Conservation (phyloP, 2,888 invertebrate genomes). For the Chrysolina americana region DNA sequence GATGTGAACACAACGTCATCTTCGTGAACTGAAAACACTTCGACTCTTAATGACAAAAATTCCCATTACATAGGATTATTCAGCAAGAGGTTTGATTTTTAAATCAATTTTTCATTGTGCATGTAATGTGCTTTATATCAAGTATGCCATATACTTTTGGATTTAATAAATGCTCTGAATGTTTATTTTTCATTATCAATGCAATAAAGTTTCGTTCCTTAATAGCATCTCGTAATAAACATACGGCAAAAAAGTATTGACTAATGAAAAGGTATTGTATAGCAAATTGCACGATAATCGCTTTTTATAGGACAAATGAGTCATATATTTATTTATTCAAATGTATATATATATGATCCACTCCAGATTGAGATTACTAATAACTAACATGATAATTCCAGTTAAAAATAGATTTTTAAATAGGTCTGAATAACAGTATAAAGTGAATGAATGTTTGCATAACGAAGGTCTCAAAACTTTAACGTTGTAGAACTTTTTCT, state of each 20-base stretch:
- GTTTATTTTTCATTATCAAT: constrained; percentile 4
- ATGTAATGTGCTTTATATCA: no score
- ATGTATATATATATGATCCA: neutral
- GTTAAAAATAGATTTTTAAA: constrained; percentile 13
- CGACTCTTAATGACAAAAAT: no score
- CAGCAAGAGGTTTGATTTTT: no score
- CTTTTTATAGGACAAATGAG: constrained; percentile 14
- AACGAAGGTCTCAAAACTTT: neutral
- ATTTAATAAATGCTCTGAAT: neutral
- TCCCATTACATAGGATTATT: no score
- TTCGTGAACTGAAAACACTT: no score
- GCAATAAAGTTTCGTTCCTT: neutral
- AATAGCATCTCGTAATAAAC: neutral
- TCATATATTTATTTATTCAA: constrained; percentile 19
- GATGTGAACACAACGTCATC: no score
- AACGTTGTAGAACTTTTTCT: no score
- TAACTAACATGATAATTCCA: constrained; percentile 15
- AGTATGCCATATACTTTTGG: no score
- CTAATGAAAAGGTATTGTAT: constrained; percentile 15
- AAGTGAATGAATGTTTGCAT: constrained; percentile 11
- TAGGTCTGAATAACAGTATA: constrained; percentile 6
- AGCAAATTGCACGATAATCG: constrained; percentile 17
- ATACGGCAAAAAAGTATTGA: constrained; percentile 14
- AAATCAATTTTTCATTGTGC: no score
- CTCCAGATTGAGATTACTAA: constrained; percentile 22